phyloP scores from a whole-genome alignment of 2,113 vertebrate species.

The Sylvietta virens region DNA sequence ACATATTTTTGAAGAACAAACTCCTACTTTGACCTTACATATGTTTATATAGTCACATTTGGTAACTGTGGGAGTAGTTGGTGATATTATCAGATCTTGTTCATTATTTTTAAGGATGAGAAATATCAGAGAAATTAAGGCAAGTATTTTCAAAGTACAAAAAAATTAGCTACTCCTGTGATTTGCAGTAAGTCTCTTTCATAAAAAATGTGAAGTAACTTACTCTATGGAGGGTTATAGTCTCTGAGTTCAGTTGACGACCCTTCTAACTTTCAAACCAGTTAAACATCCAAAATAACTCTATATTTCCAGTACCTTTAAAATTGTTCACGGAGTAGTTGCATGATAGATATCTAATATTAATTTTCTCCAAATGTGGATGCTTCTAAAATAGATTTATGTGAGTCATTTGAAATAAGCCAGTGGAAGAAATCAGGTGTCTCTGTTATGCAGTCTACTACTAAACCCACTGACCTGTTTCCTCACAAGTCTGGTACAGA shows the following conservation, averaged over 20 bases:
- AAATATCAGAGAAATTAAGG: not conserved
- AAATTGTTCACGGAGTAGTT: not conserved
- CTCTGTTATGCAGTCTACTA: rapidly evolving
- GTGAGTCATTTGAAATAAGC: not conserved
- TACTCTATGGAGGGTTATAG: not conserved
- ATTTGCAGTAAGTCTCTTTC: not conserved
- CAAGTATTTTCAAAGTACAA: not conserved
- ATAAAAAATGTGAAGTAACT: not conserved
- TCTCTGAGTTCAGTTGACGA: not conserved
- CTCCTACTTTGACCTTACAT: not conserved
- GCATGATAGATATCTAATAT: not conserved
- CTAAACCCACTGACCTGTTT: not conserved
- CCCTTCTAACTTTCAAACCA: not conserved
- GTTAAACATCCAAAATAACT: not conserved
- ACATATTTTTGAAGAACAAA: not conserved
- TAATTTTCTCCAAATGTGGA: not conserved
- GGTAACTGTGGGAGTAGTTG: not conserved
- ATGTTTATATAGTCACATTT: not conserved
- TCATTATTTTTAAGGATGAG: not conserved
- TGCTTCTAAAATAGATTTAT: not conserved
- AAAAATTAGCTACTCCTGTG: not conserved
- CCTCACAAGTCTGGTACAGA: not conserved
- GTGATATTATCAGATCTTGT: not conserved
- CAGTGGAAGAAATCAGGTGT: not conserved
- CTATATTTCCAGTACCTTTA: not conserved